Percentiles rank a stretch among this genome's conserved stretches.
Evolutionary conservation across 2,797 vertebrate species (phyloP).

Genomic region (Staurois parvus): DNA sequence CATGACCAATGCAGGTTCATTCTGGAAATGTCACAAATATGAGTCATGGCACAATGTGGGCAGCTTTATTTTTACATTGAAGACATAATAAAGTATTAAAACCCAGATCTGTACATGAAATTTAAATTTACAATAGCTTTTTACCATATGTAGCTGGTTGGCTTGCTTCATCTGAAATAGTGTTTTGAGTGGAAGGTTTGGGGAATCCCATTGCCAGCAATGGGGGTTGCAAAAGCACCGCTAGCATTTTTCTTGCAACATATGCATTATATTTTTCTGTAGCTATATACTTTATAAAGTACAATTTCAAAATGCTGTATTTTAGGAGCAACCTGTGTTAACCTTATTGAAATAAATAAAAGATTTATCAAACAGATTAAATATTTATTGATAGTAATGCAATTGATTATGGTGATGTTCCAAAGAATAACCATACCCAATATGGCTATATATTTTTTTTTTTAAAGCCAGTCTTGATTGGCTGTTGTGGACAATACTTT

Average conservation of each 20-base stretch:
- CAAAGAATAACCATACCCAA: not conserved
- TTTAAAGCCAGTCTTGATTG: not conserved
- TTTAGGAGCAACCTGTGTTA: not conserved
- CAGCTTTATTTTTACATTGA: not conserved
- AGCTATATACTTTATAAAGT: not conserved
- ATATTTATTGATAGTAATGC: not conserved
- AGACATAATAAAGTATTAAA: slow-evolving; percentile 7
- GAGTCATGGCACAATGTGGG: slow-evolving; percentile 10
- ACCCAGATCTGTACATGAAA: slow-evolving; percentile 1
- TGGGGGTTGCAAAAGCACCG: slow-evolving; percentile 6
- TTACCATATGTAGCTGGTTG: slow-evolving; percentile 19
- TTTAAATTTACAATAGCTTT: slow-evolving; percentile 28
- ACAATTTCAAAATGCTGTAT: not conserved
- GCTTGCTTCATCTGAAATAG: slow-evolving; percentile 21
- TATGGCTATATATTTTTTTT: not conserved
- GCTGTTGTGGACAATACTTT: not conserved
- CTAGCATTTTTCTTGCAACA: not conserved
- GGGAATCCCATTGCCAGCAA: slow-evolving; percentile 47
- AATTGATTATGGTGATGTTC: not conserved
- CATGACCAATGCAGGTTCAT: not conserved
- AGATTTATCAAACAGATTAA: not conserved
- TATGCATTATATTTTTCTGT: not conserved
- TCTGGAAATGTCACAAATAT: slow-evolving; percentile 10
- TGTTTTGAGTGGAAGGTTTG: not conserved
- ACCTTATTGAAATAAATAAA: not conserved